A percentile compares a stretch with the other conserved stretches of the same genome.
Evolutionary conservation across 2,113 vertebrate species (phyloP).

Genomic region (Seriola dumerili): DNA sequence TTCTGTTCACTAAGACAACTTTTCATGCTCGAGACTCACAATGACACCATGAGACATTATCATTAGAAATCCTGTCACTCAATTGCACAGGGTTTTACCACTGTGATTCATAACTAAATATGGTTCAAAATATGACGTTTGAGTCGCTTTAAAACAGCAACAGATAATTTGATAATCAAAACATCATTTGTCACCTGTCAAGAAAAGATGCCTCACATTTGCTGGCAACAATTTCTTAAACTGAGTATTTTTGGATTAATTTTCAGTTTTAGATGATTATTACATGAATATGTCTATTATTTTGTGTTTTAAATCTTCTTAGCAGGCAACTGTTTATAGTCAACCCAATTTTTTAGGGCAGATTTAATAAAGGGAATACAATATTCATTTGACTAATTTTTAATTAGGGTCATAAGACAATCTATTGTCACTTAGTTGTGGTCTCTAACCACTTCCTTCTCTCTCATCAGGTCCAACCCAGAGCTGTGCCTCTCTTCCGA

Average conservation of each 20-base stretch:
- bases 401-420: background rate
- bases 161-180: too few species aligned
- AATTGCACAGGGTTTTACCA: background rate
- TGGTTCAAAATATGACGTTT: background rate
- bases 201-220: too few species aligned
- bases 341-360: background rate
- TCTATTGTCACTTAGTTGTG: background rate
- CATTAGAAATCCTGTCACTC: too few species aligned
- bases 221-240: too few species aligned
- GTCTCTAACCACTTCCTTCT: background rate
- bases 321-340: background rate
- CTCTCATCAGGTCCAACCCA: constrained; percentile 79
- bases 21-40: background rate
- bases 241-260: too few species aligned
- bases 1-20: background rate
- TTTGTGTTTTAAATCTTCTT: background rate
- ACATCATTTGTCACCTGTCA: too few species aligned
- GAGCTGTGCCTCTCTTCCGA: constrained; percentile 81
- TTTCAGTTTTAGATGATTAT: too few species aligned
- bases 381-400: background rate
- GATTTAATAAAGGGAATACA: background rate
- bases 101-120: too few species aligned
- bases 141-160: background rate
- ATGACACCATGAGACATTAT: background rate
- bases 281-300: too few species aligned